A percentile compares a stretch with the other conserved stretches of the same genome.
Conservation (phyloP, 2,888 invertebrate species). For the Agonopterix heracliana region DNA sequence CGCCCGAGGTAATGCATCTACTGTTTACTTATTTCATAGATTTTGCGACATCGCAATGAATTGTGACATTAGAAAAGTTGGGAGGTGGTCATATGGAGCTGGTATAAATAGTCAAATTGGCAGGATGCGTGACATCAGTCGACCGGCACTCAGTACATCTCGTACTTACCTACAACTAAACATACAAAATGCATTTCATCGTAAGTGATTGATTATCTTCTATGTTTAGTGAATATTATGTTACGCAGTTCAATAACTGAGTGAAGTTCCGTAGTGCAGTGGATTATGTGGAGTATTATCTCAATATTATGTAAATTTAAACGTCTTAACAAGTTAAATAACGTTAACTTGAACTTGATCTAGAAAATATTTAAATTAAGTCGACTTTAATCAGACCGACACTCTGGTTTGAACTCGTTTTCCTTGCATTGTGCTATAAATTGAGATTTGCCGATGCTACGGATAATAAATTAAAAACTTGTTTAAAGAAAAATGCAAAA, state of each 20-base stretch:
- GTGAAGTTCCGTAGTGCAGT: slow-evolving; percentile 15
- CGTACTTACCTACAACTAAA: slow-evolving; percentile 36
- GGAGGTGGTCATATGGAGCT: slow-evolving; percentile 54
- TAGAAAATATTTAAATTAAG: slow-evolving; percentile 8
- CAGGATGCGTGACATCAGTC: slow-evolving; percentile 60
- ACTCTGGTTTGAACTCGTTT: slow-evolving; percentile 4
- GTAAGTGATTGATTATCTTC: slow-evolving; percentile 44
- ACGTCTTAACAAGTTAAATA: neutral
- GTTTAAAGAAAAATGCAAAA: too few relatives aligned
- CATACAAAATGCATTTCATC: slow-evolving; percentile 60
- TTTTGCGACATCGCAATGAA: slow-evolving; percentile 62
- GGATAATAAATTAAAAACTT: too few relatives aligned
- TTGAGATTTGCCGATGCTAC: neutral
- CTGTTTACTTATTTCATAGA: slow-evolving; percentile 72
- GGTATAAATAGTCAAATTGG: slow-evolving; percentile 65
- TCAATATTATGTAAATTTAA: slow-evolving; percentile 11
- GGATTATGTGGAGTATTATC: slow-evolving; percentile 1
- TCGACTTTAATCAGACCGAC: slow-evolving; percentile 5
- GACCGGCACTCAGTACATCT: slow-evolving; percentile 28
- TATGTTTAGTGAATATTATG: slow-evolving; percentile 4
- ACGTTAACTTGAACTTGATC: slow-evolving; percentile 13
- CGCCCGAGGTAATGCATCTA: slow-evolving; percentile 62
- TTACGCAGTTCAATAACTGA: slow-evolving; percentile 16
- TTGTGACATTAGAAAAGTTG: slow-evolving; percentile 57
- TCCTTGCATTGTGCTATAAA: neutral